These are phyloP conservation scores for rabbit (Oryctolagus cuniculus) DNA, from an alignment of 2,113 vertebrate genomes.

Conservation along the genomic window mOryCun1.1 NC_091432.1:41550501-41551000, in stretches of 20 bases:
- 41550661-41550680: constrained; percentile 90
- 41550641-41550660: constrained; percentile 69
- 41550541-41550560: no score
- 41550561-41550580: not conserved
- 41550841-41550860: constrained; percentile 92
- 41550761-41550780: constrained; percentile 86
- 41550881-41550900: constrained; percentile 85
- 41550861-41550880: constrained; percentile 91
- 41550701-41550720: constrained; percentile 90
- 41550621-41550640: constrained; percentile 68
- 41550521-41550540: no score
- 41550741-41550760: constrained; percentile 89
- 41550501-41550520: no score
- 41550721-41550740: constrained; percentile 91
- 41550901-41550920: constrained; percentile 90
- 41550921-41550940: constrained; percentile 94
- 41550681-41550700: constrained; percentile 90
- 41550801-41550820: constrained; percentile 90
- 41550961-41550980: constrained; percentile 92
- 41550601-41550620: constrained; percentile 82
- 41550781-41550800: constrained; percentile 90
- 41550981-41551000: constrained; percentile 88
- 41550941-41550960: constrained; percentile 95
- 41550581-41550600: constrained; percentile 67
- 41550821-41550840: constrained; percentile 87